Evolutionary conservation across 2,797 vertebrate genomes (phyloP).

Genomic region (Lemur catta): DNA sequence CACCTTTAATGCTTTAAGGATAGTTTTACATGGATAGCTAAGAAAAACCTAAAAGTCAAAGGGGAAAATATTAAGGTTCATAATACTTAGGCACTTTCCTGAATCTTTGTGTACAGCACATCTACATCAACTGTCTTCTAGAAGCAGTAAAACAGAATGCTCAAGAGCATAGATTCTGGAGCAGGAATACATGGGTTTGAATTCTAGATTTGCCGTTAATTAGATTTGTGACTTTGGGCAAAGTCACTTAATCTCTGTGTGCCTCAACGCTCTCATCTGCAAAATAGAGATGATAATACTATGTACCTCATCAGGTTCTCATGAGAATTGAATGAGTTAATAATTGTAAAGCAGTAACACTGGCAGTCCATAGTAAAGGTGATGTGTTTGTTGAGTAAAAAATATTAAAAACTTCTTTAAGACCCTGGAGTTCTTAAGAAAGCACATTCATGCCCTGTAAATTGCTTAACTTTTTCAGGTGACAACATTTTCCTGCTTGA

Average conservation of each 20-base stretch:
- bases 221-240: background rate
- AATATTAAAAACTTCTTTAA: background rate
- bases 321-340: background rate
- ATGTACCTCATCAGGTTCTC: background rate
- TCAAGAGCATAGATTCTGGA: background rate
- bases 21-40: background rate
- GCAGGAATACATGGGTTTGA: background rate
- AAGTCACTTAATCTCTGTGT: background rate
- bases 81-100: background rate
- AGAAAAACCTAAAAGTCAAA: background rate
- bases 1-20: background rate
- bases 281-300: background rate
- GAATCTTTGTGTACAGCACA: background rate
- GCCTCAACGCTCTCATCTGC: background rate
- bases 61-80: background rate
- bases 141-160: background rate
- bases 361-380: background rate
- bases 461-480: slow-evolving; percentile 12
- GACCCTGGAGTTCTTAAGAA: background rate
- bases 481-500: slow-evolving; percentile 21
- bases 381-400: background rate
- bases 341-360: background rate
- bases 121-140: background rate
- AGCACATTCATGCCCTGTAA: background rate
- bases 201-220: background rate